These are phyloP conservation scores for Agrilus mali DNA, from an alignment of 2,888 invertebrate species.

Conservation along the genomic window DNA sequence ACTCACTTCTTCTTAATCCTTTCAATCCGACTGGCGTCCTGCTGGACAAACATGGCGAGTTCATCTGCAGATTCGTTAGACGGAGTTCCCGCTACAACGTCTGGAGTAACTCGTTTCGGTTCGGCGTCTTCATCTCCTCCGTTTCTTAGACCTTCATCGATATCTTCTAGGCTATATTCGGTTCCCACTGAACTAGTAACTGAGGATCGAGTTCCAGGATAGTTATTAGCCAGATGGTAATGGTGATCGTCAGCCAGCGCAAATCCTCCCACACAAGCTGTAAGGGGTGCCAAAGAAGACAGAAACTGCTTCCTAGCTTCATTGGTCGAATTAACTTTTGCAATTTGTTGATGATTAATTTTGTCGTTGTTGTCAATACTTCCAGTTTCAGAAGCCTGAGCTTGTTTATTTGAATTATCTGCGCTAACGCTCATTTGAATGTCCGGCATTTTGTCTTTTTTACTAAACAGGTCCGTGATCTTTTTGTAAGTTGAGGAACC, in stretches of 20 bases:
- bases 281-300: slow-evolving; percentile 64
- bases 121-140: slow-evolving; percentile 34
- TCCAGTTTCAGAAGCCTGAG: slow-evolving; percentile 41
- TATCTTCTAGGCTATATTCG: slow-evolving; percentile 53
- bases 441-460: slow-evolving; percentile 24
- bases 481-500: slow-evolving; percentile 53
- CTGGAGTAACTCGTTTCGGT: slow-evolving; percentile 52
- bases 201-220: slow-evolving; percentile 45
- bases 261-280: slow-evolving; percentile 52
- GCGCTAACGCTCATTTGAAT: slow-evolving; percentile 21
- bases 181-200: slow-evolving; percentile 51
- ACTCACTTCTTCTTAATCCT: slow-evolving; percentile 58
- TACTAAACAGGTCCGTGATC: slow-evolving; percentile 47
- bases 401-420: slow-evolving; percentile 14
- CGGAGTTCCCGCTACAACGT: slow-evolving; percentile 67
- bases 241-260: slow-evolving; percentile 49
- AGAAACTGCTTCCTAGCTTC: slow-evolving; percentile 68
- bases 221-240: slow-evolving; percentile 35
- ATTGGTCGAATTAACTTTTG: slow-evolving; percentile 30
- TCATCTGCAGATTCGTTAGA: slow-evolving; percentile 50
- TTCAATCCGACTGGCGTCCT: slow-evolving; percentile 71
- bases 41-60: slow-evolving; percentile 71
- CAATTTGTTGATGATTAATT: slow-evolving; percentile 29
- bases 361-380: slow-evolving; percentile 34
- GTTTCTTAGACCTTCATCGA: slow-evolving; percentile 45